Conservation (phyloP, 2,797 vertebrate genomes). For the Atherinosoma microstoma region DNA sequence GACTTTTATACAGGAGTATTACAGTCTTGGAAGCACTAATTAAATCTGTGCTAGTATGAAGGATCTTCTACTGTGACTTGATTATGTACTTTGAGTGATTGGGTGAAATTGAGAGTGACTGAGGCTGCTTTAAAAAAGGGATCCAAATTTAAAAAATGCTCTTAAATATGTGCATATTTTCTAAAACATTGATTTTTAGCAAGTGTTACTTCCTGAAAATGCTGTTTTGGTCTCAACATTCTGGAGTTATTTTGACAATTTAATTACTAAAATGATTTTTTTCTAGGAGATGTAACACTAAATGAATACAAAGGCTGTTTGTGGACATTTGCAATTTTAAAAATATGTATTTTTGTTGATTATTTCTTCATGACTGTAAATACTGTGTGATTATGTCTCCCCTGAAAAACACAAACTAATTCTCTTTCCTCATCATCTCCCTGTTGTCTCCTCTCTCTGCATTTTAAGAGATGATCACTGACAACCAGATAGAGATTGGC, state of each 20-base stretch:
- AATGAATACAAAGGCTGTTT: no score
- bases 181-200: no score
- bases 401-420: neutral
- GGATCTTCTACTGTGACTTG: constrained; percentile 13
- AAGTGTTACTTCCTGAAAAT: no score
- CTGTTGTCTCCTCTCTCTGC: neutral
- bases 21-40: constrained; percentile 45
- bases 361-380: neutral
- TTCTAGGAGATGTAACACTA: no score
- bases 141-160: no score
- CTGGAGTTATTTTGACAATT: no score
- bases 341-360: neutral
- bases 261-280: no score
- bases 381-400: no score
- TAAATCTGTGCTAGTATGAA: constrained; percentile 27
- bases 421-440: neutral
- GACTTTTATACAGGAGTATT: constrained; percentile 36
- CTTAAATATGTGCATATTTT: no score
- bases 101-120: neutral
- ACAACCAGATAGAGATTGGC: constrained; percentile 94
- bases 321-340: neutral
- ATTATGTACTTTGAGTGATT: constrained; percentile 6
- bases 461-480: constrained; percentile 90
- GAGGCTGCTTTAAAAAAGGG: no score
- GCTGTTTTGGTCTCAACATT: no score